Evolutionary conservation across 2,888 invertebrate genomes (phyloP).

Genomic region (Lumbricus terrestris): DNA sequence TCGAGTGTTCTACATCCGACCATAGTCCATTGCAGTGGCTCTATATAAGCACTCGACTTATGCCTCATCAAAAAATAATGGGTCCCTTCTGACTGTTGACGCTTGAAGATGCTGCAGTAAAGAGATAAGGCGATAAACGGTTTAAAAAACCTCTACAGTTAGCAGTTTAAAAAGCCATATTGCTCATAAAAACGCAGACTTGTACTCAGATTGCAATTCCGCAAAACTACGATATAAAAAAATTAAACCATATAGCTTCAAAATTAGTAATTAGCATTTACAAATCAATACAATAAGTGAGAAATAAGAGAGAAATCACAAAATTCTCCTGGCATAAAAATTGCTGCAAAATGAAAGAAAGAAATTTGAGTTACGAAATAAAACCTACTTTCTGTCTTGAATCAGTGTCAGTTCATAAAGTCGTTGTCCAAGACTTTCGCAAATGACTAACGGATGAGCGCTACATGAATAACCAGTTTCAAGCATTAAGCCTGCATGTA

Average conservation of each 20-base stretch:
- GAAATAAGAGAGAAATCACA: no score
- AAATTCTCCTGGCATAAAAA: neutral
- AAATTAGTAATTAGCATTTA: neutral
- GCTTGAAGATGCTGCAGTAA: neutral
- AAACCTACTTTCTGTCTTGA: neutral
- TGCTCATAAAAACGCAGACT: neutral
- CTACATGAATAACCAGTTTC: neutral
- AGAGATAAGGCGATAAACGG: neutral
- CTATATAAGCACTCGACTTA: neutral
- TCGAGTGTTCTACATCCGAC: neutral
- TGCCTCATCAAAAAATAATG: neutral
- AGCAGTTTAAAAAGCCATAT: neutral
- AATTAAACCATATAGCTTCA: neutral
- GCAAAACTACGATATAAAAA: no score
- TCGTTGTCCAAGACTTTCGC: neutral
- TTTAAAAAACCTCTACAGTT: neutral
- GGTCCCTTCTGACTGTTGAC: neutral
- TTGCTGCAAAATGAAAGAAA: neutral
- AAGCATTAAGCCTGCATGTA: neutral
- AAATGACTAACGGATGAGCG: neutral
- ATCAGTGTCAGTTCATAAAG: neutral
- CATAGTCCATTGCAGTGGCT: neutral
- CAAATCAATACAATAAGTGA: neutral
- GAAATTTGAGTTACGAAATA: neutral
- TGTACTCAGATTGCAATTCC: neutral